Conservation (phyloP, 2,888 invertebrate species). For the Ametastegia equiseti region DNA sequence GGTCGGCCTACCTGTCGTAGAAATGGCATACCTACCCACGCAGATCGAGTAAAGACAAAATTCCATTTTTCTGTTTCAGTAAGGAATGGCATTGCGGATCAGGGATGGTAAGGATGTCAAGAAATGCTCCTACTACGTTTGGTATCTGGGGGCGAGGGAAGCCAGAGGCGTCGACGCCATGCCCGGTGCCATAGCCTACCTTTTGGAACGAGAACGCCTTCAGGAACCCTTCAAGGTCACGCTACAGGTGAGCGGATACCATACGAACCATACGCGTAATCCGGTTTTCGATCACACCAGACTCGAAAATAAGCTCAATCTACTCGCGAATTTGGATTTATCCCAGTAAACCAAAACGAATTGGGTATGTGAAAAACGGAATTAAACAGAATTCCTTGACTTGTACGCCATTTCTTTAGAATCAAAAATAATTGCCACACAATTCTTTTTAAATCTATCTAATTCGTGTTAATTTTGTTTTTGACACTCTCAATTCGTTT, state of each 20-base stretch:
- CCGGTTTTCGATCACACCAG: constrained; percentile 24
- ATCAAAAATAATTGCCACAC: too few species aligned
- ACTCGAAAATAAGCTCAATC: background rate
- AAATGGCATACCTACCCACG: background rate
- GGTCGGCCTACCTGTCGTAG: background rate
- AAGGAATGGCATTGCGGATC: constrained; percentile 87
- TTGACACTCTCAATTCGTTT: too few species aligned
- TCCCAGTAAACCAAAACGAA: too few species aligned
- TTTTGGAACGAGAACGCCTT: constrained; percentile 90
- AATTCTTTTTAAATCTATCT: too few species aligned
- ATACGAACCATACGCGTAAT: constrained; percentile 48
- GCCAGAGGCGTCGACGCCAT: constrained; percentile 93
- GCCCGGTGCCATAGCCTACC: constrained; percentile 88
- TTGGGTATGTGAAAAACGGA: too few species aligned
- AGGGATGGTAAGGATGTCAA: constrained; percentile 88
- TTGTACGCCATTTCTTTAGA: too few species aligned
- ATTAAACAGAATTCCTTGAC: too few species aligned
- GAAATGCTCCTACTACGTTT: constrained; percentile 94
- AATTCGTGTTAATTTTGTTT: too few species aligned
- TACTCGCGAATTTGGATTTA: background rate
- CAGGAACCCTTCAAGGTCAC: constrained; percentile 95
- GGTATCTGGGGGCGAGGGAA: constrained; percentile 97
- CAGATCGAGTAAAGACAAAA: background rate
- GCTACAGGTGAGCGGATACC: constrained; percentile 81
- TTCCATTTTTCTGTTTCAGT: constrained; percentile 55